These are phyloP conservation scores for Labroides dimidiatus DNA, from an alignment of 2,797 vertebrate species.

Conservation along the genomic window DNA sequence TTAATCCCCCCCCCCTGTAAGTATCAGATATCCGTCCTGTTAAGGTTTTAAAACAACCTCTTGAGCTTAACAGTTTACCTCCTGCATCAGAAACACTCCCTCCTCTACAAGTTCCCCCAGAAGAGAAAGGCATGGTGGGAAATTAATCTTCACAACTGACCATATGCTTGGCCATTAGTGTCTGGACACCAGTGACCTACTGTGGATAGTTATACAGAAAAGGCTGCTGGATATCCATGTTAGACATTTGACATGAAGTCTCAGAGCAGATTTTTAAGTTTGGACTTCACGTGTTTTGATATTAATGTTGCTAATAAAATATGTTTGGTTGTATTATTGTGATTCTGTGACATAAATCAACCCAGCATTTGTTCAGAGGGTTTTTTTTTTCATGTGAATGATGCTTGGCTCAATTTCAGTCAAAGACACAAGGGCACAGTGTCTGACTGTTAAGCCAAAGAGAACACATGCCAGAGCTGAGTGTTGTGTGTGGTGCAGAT, in stretches of 20 bases:
- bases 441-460: constrained; percentile 20
- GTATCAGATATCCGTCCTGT: not conserved
- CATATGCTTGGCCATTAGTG: constrained; percentile 72
- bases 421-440: constrained; percentile 33
- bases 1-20: too few species aligned
- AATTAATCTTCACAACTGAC: constrained; percentile 74
- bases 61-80: constrained; percentile 49
- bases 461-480: constrained; percentile 34
- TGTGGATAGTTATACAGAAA: constrained; percentile 41
- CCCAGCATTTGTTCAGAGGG: too few species aligned
- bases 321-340: not conserved
- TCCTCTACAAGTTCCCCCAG: constrained; percentile 32
- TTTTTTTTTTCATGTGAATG: too few species aligned
- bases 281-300: too few species aligned
- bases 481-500: constrained; percentile 31
- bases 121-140: constrained; percentile 45
- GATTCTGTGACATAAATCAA: constrained; percentile 11
- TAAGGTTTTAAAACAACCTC: constrained; percentile 38
- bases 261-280: not conserved
- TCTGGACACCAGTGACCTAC: constrained; percentile 51
- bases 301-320: not conserved
- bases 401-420: constrained; percentile 10
- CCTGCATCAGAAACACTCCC: constrained; percentile 24
- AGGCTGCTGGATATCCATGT: constrained; percentile 18
- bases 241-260: not conserved